phyloP scores from a whole-genome alignment of 2,797 vertebrate species.

The Mycteria americana region DNA sequence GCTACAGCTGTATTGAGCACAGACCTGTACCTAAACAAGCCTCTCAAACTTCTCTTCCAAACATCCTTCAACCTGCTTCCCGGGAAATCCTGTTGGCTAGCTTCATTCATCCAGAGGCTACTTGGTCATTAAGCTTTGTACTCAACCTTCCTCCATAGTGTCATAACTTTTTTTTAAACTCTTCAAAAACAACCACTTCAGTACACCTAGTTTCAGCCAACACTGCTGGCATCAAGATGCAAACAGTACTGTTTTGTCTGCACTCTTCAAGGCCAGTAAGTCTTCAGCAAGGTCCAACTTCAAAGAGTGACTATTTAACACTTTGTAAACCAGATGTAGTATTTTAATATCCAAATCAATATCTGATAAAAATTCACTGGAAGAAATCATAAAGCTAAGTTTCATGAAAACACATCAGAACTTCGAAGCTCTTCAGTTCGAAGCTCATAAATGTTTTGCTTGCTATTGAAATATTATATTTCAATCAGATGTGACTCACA shows the following conservation, averaged over 20 bases:
- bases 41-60: not conserved
- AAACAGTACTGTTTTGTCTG: not conserved
- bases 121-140: not conserved
- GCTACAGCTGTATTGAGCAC: not conserved
- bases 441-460: not conserved
- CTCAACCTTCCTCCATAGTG: not conserved
- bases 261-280: not conserved
- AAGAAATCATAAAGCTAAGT: not conserved
- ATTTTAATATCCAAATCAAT: not conserved
- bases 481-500: not conserved
- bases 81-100: not conserved
- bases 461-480: not conserved
- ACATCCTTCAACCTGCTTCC: not conserved
- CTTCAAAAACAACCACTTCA: not conserved
- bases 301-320: not conserved
- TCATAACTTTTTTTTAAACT: not conserved
- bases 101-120: not conserved
- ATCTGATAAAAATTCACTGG: not conserved
- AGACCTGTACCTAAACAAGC: not conserved
- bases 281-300: not conserved
- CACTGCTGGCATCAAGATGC: not conserved
- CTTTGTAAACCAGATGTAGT: not conserved
- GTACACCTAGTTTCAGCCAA: not conserved
- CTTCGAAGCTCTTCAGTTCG: not conserved
- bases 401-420: not conserved